Base-by-base conservation (phyloP, 2,888 invertebrate genomes). In the Ophion ventricosus region DNA sequence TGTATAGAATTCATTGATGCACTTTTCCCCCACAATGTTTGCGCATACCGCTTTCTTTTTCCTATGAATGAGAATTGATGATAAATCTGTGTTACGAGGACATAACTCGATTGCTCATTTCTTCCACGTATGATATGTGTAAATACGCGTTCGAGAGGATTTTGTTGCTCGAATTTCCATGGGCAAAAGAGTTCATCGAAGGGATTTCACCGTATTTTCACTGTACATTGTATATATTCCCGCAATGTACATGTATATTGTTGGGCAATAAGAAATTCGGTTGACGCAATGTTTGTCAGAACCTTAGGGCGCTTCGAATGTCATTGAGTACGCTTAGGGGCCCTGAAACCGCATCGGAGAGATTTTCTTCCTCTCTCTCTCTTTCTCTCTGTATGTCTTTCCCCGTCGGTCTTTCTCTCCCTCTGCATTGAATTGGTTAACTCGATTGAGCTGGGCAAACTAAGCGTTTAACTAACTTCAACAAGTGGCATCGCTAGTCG, bases 391-490 rank as follows among this genome's bases (percentile, higher is more conserved):
- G 49, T 49, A 17, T 49, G 17, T 49, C 49, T 49, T 49, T 49
- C 49, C 17, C 17, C 49, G 14, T 26, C 17, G 20, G 5, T 29
- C 40, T 43, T 1, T 70, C 82, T 56, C 26, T 26, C 10, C 66
- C 82, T 61, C 66, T 56, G 25, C 74, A 74, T 81, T 83, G 80
- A 88, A 89, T 89, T 88, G 86, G 86, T 86, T 87, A 88, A 89
- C 87, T 89, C 87, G 87, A 89, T 89, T 88, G 85, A 87, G 80
- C 76, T 73, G 85, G 72, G 79, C 82, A 86, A 87, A 89, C 86
- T 87, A 80, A 87, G 86, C 88, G 83, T 85, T 88, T 87, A 89
- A 89, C 88, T 87, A 89, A 89, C 89, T 88, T 88, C 87, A 88
- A 88, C 89, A 89, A 86, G 84, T 88, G 69, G 83, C 64, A 78